Evolutionary conservation across 1,140 invertebrate species (phyloP), one percentile per base, ranked within the genome.

Genomic region (Coboldia fuscipes): DNA sequence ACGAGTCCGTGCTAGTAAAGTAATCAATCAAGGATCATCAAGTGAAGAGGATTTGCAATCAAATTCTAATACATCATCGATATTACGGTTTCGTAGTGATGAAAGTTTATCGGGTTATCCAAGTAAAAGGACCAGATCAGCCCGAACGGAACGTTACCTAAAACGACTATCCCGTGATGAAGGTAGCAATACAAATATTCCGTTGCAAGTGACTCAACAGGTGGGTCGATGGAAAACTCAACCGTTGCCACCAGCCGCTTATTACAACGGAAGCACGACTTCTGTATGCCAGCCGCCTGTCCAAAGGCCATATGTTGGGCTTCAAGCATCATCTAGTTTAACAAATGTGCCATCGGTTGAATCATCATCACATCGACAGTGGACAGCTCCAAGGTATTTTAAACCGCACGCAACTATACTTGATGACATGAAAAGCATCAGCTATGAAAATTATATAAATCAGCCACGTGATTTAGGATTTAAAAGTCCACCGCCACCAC

Each of bases 101-200:
- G 72, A 74, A 42, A 72, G 64, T 35, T 57, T 68, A 30, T 67
- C 63, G 45, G 57, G 57, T 22, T 60, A 55, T 34, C 60, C 62
- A 41, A 29, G 20, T 29, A 37, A 34, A 1, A 43, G 42, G 18
- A 66, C 50, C 37, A 54, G 78, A 34, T 66, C 68, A 14, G 75
- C 78, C 0, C 61, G 79, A 41, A 82, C 76, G 30, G 79, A 83
- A 50, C 61, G 79, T 20, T 79, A 81, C 43, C 67, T 77, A 30
- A 76, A 76, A 45, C 58, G 79, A 21, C 55, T 78, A 31, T 77
- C 72, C 3, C 61, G 68, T 23, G 75, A 79, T 37, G 72, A 75
- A 23, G 66, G 47, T 4, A 39, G 38, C 9, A 29, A 29, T 13
- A 13, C 9, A n/a, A 13, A 41, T 36, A 13, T 13, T 14, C 10